Evolutionary conservation across 2,797 vertebrate species (phyloP).

Genomic region (Muraenolepis orangiensis): DNA sequence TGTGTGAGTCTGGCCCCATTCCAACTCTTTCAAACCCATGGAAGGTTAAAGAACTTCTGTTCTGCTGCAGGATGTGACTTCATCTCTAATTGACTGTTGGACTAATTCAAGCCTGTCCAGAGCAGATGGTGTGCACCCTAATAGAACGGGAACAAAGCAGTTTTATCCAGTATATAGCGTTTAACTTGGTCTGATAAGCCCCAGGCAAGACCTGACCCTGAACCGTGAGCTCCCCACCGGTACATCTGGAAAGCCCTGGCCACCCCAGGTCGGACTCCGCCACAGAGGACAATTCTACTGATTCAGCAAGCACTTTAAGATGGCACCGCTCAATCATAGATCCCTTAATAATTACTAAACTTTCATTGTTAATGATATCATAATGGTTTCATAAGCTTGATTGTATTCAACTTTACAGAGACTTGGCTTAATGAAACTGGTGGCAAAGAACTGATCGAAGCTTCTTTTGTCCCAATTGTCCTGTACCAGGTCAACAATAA

Average conservation of each 20-base stretch:
- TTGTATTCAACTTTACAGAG: not conserved
- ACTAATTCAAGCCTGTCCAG: constrained; percentile 1
- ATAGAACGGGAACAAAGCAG: constrained; percentile 2
- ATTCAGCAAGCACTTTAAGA: not conserved
- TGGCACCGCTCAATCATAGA: not conserved
- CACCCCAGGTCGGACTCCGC: not conserved
- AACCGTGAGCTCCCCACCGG: too few species aligned
- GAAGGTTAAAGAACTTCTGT: too few species aligned
- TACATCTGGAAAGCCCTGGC: too few species aligned
- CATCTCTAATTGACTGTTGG: not conserved
- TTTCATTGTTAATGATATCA: not conserved
- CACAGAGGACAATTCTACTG: not conserved
- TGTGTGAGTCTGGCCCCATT: too few species aligned
- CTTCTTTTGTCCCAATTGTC: not conserved
- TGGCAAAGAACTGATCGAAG: constrained; percentile 4
- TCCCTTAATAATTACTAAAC: not conserved
- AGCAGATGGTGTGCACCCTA: not conserved
- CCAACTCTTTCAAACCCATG: too few species aligned
- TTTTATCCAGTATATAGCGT: not conserved
- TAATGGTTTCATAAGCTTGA: not conserved
- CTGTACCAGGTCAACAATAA: not conserved
- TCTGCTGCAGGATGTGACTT: not conserved
- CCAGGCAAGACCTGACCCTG: not conserved
- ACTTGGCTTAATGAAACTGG: constrained; percentile 6
- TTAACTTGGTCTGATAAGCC: not conserved